These are phyloP conservation scores for Drosophila yakuba DNA, from an alignment of 1,140 invertebrate genomes.

Conservation along the genomic window DNA sequence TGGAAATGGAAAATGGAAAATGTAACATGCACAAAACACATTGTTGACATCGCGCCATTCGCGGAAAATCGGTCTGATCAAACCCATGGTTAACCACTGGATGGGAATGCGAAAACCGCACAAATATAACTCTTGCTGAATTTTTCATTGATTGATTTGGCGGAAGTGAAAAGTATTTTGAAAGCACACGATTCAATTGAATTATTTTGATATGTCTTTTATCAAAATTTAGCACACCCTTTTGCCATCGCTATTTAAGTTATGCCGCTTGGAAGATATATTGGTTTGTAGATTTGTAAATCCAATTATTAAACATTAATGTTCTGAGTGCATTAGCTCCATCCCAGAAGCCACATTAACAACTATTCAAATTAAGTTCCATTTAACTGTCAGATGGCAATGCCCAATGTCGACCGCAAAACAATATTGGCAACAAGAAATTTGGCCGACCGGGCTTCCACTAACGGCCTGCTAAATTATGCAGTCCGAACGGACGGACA, in stretches of 20 bases:
- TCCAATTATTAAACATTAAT: neutral
- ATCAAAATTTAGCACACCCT: no score
- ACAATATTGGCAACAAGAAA: slow-evolving; percentile 40
- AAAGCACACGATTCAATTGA: neutral
- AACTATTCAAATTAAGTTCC: slow-evolving; percentile 2
- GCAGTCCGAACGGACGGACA: slow-evolving; percentile 10
- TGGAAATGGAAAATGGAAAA: slow-evolving; percentile 59
- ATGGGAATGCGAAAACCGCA: slow-evolving; percentile 16
- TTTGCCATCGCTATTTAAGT: no score
- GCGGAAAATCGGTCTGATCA: slow-evolving; percentile 23
- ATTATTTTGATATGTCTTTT: no score
- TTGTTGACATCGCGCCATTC: slow-evolving; percentile 55
- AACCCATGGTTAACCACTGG: slow-evolving; percentile 30
- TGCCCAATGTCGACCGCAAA: slow-evolving; percentile 31
- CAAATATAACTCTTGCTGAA: neutral
- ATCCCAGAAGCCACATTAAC: slow-evolving; percentile 10
- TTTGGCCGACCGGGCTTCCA: slow-evolving; percentile 13
- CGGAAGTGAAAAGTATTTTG: neutral
- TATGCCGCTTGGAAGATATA: no score
- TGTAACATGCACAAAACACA: slow-evolving; percentile 59
- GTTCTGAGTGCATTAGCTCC: neutral
- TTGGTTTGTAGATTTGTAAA: neutral
- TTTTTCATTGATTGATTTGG: neutral
- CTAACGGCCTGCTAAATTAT: slow-evolving; percentile 35
- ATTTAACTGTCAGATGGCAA: slow-evolving; percentile 3